These are phyloP conservation scores for Nestor notabilis DNA, from an alignment of 2,113 vertebrate species.

Conservation along the genomic window DNA sequence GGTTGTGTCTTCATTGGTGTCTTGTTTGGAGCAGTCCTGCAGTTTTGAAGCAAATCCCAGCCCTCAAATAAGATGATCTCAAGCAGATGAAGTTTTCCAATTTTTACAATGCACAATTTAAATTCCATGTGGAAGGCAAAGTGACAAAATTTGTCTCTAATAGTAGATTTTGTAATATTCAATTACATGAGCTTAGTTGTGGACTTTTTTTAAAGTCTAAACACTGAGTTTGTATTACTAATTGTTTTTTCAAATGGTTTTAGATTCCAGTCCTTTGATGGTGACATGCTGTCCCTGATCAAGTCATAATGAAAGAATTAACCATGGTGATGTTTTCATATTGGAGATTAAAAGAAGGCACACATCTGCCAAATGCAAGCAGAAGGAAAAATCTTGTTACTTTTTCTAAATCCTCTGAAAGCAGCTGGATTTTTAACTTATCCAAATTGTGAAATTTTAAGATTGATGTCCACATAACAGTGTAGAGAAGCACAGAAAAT, in stretches of 20 bases:
- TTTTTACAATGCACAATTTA: neutral
- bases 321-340: neutral
- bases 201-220: neutral
- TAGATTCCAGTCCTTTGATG: conserved; percentile 2
- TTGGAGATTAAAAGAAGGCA: conserved; percentile 5
- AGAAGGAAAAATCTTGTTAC: conserved; percentile 31
- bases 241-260: neutral
- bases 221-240: neutral
- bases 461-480: neutral
- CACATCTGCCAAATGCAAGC: conserved; percentile 2
- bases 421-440: conserved; percentile 30
- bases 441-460: conserved; percentile 25
- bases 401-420: conserved; percentile 55
- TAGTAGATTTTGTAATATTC: neutral
- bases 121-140: neutral
- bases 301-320: conserved; percentile 24
- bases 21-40: neutral
- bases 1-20: neutral
- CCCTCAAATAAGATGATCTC: neutral
- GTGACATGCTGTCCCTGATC: neutral
- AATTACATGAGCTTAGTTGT: neutral
- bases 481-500: neutral
- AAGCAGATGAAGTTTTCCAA: neutral
- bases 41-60: neutral
- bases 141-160: neutral